phyloP scores from a whole-genome alignment of 2,113 vertebrate genomes.

The Uria aalge region DNA sequence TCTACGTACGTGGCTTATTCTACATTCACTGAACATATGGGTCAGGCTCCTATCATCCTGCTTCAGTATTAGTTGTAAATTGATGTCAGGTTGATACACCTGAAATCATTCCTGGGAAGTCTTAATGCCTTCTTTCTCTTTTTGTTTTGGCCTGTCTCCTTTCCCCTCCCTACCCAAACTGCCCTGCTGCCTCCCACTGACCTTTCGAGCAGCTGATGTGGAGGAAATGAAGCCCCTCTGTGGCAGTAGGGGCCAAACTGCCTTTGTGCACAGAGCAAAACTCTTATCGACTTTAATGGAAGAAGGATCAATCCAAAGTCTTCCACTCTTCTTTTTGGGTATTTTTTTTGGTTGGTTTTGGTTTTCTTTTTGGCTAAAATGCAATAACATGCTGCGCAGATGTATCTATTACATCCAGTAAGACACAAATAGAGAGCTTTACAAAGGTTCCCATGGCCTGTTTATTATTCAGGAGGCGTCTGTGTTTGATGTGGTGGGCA shows the following conservation, averaged over 20 bases:
- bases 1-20: background rate
- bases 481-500: background rate
- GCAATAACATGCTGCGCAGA: background rate
- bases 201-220: background rate
- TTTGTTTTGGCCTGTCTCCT: background rate
- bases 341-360: background rate
- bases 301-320: background rate
- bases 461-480: background rate
- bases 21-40: rapidly evolving
- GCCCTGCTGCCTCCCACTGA: background rate
- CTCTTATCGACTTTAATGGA: background rate
- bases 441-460: background rate
- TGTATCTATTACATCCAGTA: background rate
- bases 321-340: background rate
- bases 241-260: background rate
- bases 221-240: background rate
- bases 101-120: background rate
- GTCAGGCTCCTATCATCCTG: background rate
- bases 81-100: background rate
- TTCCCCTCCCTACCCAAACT: background rate
- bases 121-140: background rate
- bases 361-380: background rate
- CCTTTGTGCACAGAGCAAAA: background rate
- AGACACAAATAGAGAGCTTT: background rate
- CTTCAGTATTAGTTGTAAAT: background rate